These are phyloP conservation scores for Drosophila fungiperda DNA, from an alignment of 2,888 invertebrate genomes.

Conservation along the genomic window DNA sequence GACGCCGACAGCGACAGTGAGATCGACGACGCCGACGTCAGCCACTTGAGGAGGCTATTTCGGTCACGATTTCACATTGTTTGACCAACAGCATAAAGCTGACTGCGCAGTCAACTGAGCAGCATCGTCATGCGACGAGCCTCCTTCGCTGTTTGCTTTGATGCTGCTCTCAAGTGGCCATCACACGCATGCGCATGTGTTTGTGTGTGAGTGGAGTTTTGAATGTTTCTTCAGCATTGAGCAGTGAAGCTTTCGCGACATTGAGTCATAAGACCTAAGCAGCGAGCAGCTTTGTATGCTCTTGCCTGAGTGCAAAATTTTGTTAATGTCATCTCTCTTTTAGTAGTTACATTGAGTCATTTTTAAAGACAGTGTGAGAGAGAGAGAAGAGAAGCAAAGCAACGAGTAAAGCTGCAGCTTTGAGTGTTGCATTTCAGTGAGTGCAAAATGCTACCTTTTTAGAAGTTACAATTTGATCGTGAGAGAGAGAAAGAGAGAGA, in stretches of 20 bases:
- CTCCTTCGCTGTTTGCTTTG: conserved; percentile 54
- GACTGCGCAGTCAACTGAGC: conserved; percentile 55
- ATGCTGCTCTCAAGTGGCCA: conserved; percentile 48
- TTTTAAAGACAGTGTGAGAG: background rate
- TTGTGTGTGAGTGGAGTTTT: conserved; percentile 33
- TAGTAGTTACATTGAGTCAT: background rate
- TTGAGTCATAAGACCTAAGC: conserved; percentile 6
- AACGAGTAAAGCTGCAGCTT: background rate
- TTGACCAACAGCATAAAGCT: conserved; percentile 47
- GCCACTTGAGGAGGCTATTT: conserved; percentile 76
- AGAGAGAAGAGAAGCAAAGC: background rate
- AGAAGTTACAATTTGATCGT: background rate
- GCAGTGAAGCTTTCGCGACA: conserved; percentile 27
- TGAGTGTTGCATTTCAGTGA: background rate
- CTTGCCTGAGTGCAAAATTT: background rate
- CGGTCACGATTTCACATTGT: conserved; percentile 75
- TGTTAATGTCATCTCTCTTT: background rate
- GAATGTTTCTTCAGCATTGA: conserved; percentile 27
- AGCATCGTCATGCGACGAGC: conserved; percentile 63
- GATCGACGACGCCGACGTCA: conserved; percentile 14
- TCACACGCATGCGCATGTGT: conserved; percentile 8
- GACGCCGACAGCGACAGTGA: conserved; percentile 6
- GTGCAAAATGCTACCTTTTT: background rate
- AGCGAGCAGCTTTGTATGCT: background rate
- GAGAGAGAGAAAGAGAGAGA: background rate